phyloP scores from a whole-genome alignment of 2,113 vertebrate genomes.

The Xenopus laevis region DNA sequence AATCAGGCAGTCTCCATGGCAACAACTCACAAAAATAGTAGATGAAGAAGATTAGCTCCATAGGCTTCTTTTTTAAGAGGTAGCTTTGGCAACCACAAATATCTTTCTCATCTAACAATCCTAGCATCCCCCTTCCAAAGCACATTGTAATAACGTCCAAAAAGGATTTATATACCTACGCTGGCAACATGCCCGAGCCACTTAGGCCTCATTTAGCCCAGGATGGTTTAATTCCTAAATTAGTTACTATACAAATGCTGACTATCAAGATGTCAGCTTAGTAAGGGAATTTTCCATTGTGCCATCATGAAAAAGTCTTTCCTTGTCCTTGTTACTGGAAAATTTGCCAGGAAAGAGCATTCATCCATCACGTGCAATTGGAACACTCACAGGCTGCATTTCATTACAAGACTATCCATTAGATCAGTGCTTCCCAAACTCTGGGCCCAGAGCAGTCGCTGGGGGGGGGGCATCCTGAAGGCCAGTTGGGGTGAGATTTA shows the following conservation, averaged over 20 bases:
- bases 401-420: too few species aligned
- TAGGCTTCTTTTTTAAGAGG: not conserved
- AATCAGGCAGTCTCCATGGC: not conserved
- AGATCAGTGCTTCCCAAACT: too few species aligned
- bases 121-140: not conserved
- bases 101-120: not conserved
- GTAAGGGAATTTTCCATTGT: not conserved
- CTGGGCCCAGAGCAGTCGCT: too few species aligned
- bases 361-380: not conserved
- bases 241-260: not conserved
- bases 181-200: not conserved
- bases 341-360: not conserved
- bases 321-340: not conserved
- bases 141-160: not conserved
- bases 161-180: not conserved
- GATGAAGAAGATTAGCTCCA: not conserved
- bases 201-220: not conserved
- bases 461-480: too few species aligned
- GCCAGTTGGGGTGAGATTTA: too few species aligned
- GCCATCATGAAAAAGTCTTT: not conserved
- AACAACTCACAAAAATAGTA: constrained; percentile 1
- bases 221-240: not conserved
- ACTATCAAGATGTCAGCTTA: constrained; percentile 3
- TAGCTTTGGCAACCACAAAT: not conserved
- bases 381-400: too few species aligned